Percentiles rank a stretch among this genome's conserved stretches.
Conservation (phyloP, 2,888 invertebrate genomes). For the Tromatobia lineatoria region DNA sequence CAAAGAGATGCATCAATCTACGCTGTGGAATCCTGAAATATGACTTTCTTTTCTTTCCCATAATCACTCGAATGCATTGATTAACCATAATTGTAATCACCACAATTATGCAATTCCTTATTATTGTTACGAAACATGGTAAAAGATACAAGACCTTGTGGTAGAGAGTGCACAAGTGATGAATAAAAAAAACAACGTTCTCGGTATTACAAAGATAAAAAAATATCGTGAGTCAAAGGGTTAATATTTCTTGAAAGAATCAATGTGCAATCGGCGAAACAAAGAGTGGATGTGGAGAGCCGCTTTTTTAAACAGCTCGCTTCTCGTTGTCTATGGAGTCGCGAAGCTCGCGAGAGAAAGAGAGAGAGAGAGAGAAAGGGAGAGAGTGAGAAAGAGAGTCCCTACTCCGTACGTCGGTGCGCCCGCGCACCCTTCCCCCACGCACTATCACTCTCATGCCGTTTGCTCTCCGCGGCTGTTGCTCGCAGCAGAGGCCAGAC, state of each 20-base stretch:
- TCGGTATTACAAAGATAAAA: neutral
- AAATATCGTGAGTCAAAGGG: constrained; percentile 7
- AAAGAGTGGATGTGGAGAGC: constrained; percentile 36
- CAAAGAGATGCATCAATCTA: no score
- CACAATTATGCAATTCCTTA: neutral
- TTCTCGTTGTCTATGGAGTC: constrained; percentile 21
- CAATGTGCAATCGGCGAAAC: constrained; percentile 53
- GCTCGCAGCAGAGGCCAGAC: constrained; percentile 79
- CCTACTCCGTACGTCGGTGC: neutral
- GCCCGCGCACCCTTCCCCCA: constrained; percentile 41
- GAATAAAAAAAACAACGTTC: neutral
- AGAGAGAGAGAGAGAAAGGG: constrained; percentile 56
- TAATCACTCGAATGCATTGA: no score
- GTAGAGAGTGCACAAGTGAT: neutral
- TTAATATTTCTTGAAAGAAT: constrained; percentile 4
- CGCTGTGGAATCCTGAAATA: no score
- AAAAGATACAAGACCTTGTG: neutral
- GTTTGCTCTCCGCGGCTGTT: constrained; percentile 56
- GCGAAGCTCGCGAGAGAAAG: constrained; percentile 42
- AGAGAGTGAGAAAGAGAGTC: no score
- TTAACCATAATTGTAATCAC: no score
- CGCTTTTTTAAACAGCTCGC: constrained; percentile 29
- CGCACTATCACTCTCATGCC: constrained; percentile 48
- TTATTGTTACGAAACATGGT: neutral
- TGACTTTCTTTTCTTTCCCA: no score